Conservation (phyloP, 2,888 invertebrate species). For the Epinotia nisella region DNA sequence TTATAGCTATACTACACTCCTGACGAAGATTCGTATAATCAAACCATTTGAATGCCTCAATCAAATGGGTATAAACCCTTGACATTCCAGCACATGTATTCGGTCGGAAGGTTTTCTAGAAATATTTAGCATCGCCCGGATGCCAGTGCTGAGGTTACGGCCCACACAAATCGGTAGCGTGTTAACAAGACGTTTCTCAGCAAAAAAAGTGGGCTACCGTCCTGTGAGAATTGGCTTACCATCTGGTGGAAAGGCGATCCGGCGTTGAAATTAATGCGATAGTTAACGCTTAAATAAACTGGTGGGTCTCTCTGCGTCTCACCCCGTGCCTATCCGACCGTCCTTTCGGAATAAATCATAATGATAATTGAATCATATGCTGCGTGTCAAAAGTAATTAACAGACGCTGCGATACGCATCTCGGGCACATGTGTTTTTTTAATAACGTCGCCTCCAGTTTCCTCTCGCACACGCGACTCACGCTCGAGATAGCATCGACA, state of each 20-base stretch:
- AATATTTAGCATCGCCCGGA: constrained; percentile 49
- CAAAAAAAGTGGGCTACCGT: constrained; percentile 66
- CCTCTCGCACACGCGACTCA: constrained; percentile 77
- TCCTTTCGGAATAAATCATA: constrained; percentile 78
- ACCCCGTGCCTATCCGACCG: constrained; percentile 58
- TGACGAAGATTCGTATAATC: constrained; percentile 55
- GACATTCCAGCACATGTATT: constrained; percentile 23
- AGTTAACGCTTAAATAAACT: constrained; percentile 79
- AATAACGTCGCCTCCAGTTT: constrained; percentile 77
- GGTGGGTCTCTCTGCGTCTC: constrained; percentile 60
- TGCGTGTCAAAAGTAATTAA: constrained; percentile 84
- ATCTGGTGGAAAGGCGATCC: constrained; percentile 75
- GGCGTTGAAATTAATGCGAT: constrained; percentile 70
- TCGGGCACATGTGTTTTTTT: constrained; percentile 82
- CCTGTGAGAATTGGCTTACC: constrained; percentile 72
- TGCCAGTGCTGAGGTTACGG: constrained; percentile 49
- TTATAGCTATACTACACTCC: constrained; percentile 68
- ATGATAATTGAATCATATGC: constrained; percentile 85
- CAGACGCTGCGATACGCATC: constrained; percentile 82
- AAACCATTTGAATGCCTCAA: constrained; percentile 45
- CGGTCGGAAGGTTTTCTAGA: constrained; percentile 36
- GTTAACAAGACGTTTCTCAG: constrained; percentile 60
- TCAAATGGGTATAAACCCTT: constrained; percentile 33
- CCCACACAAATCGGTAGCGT: constrained; percentile 74
- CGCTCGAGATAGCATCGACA: constrained; percentile 80